Percentiles rank a stretch among this genome's conserved stretches.
These are phyloP conservation scores for Anguilla japonica DNA, from an alignment of 2,113 vertebrate species.

Conservation along the genomic window DNA sequence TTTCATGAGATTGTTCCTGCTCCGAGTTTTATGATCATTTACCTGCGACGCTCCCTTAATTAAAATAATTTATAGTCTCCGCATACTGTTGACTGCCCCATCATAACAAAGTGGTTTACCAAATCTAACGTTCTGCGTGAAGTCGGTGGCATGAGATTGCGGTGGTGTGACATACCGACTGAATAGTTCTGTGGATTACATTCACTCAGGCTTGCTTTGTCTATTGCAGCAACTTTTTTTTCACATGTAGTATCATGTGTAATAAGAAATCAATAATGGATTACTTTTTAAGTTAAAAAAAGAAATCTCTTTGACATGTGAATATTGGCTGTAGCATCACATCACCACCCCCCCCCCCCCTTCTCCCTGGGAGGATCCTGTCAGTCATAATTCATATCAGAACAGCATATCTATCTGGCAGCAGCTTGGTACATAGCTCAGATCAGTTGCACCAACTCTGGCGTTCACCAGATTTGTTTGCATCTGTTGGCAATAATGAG, in stretches of 20 bases:
- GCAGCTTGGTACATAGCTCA: not conserved
- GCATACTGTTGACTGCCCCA: not conserved
- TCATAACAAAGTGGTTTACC: not conserved
- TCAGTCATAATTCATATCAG: not conserved
- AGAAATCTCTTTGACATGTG: not conserved
- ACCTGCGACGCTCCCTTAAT: not conserved
- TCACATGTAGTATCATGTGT: not conserved
- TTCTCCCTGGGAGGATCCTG: not conserved
- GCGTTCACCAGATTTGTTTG: not conserved
- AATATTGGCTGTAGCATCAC: not conserved
- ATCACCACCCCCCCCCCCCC: not conserved
- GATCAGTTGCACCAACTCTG: not conserved
- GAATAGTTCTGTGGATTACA: not conserved
- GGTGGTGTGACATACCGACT: not conserved
- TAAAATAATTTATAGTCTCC: not conserved
- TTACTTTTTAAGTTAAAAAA: not conserved
- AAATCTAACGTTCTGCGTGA: not conserved
- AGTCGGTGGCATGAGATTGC: not conserved
- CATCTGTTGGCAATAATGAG: not conserved
- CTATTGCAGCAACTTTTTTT: not conserved
- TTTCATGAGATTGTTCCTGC: not conserved
- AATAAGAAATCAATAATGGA: not conserved
- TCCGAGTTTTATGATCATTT: slow-evolving; percentile 6
- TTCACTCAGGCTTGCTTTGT: not conserved
- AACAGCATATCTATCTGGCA: not conserved